Percentiles rank a stretch among this genome's conserved stretches.
Evolutionary conservation across 2,797 vertebrate species (phyloP).

Genomic region (Pseudochirops cupreus): DNA sequence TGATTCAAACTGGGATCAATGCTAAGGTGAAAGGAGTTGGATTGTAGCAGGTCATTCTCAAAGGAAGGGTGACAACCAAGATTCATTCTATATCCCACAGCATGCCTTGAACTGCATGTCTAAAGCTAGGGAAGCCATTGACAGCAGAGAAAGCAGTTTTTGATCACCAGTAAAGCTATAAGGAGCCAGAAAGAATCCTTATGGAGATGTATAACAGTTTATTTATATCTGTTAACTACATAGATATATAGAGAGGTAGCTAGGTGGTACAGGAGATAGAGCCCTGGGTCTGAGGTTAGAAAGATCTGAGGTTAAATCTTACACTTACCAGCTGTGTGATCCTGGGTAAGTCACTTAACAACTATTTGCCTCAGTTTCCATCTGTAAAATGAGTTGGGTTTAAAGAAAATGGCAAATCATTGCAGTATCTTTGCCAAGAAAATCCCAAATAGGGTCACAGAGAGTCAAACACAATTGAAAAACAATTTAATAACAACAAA

Average conservation of each 20-base stretch:
- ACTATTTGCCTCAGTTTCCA: not conserved
- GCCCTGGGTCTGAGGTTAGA: not conserved
- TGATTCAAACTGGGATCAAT: constrained; percentile 53
- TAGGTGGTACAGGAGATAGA: not conserved
- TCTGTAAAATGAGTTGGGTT: not conserved
- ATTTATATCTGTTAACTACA: not conserved
- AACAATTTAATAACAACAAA: not conserved
- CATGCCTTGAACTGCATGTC: not conserved
- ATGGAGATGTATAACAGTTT: not conserved
- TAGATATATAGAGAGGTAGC: not conserved
- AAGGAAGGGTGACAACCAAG: constrained; percentile 27
- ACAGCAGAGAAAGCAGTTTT: not conserved
- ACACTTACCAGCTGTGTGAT: not conserved
- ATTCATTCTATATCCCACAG: not conserved
- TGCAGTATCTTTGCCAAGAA: not conserved
- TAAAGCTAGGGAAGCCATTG: constrained; percentile 41
- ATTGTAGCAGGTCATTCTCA: constrained; percentile 39
- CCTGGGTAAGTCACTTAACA: not conserved
- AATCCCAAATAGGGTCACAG: not conserved
- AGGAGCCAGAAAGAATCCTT: constrained; percentile 26
- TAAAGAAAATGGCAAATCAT: not conserved
- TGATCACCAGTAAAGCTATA: constrained; percentile 35
- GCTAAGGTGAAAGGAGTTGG: constrained; percentile 43
- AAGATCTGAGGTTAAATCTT: not conserved
- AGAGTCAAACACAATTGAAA: not conserved